These are phyloP conservation scores for Muntiacus reevesi DNA, from an alignment of 2,113 vertebrate species.

Conservation along the genomic window DNA sequence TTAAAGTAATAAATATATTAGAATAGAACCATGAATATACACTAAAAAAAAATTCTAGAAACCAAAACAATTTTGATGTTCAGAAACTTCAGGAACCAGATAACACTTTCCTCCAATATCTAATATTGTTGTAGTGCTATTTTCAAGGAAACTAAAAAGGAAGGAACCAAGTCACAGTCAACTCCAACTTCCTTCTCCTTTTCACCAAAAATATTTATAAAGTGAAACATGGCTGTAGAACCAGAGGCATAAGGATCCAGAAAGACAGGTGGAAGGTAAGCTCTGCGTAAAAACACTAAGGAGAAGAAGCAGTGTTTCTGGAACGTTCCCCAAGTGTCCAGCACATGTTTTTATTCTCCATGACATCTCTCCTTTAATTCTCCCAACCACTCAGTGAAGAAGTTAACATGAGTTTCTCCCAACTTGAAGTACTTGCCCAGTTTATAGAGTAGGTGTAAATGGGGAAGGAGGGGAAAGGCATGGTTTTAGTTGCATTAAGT, in stretches of 20 bases:
- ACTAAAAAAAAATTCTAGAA: not conserved
- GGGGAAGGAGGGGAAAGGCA: not conserved
- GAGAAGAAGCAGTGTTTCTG: not conserved
- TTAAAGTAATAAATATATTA: not conserved
- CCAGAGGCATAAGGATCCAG: not conserved
- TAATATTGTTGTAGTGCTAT: not conserved
- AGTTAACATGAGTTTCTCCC: too few species aligned
- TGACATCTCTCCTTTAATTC: not conserved
- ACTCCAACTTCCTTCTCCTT: not conserved
- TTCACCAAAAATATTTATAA: not conserved
- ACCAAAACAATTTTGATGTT: not conserved
- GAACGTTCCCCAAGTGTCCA: fast-evolving
- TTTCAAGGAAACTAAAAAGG: not conserved
- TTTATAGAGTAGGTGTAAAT: not conserved
- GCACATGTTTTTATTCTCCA: not conserved
- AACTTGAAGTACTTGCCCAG: not conserved
- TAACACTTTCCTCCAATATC: not conserved
- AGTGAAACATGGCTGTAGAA: not conserved
- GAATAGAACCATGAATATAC: not conserved
- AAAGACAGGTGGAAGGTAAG: not conserved
- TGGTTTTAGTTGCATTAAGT: not conserved
- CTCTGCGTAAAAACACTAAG: not conserved
- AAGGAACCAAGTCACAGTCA: not conserved
- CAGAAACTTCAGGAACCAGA: not conserved
- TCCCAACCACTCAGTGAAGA: not conserved